These are phyloP conservation scores for Idaea biselata DNA, from an alignment of 2,888 invertebrate species.

Conservation along the genomic window DNA sequence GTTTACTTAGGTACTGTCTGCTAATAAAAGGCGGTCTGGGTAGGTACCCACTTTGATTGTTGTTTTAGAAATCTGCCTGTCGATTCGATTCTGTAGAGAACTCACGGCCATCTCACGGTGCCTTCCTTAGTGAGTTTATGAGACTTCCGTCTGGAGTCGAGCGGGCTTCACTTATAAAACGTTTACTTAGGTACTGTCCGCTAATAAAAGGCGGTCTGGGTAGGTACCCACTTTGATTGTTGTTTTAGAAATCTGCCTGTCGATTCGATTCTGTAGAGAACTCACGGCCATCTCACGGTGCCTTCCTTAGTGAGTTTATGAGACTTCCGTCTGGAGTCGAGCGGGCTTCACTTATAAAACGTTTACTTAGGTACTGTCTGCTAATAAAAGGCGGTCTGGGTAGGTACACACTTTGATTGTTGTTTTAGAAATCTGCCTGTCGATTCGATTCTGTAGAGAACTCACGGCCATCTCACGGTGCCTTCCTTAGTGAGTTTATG, in stretches of 20 bases:
- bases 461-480: too few relatives aligned
- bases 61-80: too few relatives aligned
- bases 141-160: neutral
- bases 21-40: neutral
- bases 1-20: neutral
- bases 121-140: neutral
- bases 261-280: too few relatives aligned
- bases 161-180: neutral
- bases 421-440: too few relatives aligned
- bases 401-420: too few relatives aligned
- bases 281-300: too few relatives aligned
- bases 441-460: too few relatives aligned
- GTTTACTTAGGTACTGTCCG: neutral
- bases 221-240: too few relatives aligned
- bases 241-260: too few relatives aligned
- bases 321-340: neutral
- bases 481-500: neutral
- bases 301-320: neutral
- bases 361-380: neutral
- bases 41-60: too few relatives aligned
- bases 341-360: neutral
- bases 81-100: too few relatives aligned
- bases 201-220: neutral
- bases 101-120: too few relatives aligned
- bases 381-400: neutral